phyloP scores from a whole-genome alignment of 2,888 invertebrate species.

The Ypsolopha scabrella region DNA sequence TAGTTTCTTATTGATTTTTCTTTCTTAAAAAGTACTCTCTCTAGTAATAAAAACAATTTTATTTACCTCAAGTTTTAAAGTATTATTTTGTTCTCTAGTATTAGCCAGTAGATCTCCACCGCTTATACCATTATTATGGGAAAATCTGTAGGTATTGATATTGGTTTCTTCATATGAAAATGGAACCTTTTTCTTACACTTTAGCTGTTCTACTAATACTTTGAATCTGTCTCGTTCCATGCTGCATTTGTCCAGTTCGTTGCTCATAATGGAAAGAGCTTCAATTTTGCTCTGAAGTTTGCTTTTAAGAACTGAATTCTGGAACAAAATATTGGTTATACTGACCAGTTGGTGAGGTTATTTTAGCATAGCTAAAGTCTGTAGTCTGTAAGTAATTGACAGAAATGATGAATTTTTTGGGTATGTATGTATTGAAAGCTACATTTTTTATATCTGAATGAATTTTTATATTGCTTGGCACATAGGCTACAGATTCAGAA shows the following conservation, averaged over 20 bases:
- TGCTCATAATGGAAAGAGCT: conserved; percentile 81
- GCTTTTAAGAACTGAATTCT: conserved; percentile 75
- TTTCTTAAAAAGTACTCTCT: no score
- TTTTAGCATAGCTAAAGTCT: not conserved
- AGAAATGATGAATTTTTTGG: not conserved
- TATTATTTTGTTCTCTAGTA: conserved; percentile 70
- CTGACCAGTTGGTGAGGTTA: no score
- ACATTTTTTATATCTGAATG: not conserved
- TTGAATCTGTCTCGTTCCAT: conserved; percentile 86
- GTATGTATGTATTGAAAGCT: not conserved
- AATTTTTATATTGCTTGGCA: not conserved
- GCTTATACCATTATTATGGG: conserved; percentile 50
- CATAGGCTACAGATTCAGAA: not conserved
- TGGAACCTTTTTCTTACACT: conserved; percentile 47
- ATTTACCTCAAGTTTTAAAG: conserved; percentile 61
- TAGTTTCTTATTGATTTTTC: no score
- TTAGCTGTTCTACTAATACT: conserved; percentile 82
- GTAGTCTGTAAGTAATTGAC: not conserved
- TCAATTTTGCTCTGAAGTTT: conserved; percentile 87
- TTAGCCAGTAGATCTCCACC: conserved; percentile 70
- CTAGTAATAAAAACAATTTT: no score
- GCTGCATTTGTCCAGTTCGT: conserved; percentile 82
- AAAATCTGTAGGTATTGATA: conserved; percentile 32
- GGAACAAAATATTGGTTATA: conserved; percentile 12
- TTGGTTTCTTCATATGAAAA: conserved; percentile 21